A percentile compares a stretch with the other conserved stretches of the same genome.
Evolutionary conservation across 2,113 vertebrate genomes (phyloP).

Genomic region (Terrapene triunguis): DNA sequence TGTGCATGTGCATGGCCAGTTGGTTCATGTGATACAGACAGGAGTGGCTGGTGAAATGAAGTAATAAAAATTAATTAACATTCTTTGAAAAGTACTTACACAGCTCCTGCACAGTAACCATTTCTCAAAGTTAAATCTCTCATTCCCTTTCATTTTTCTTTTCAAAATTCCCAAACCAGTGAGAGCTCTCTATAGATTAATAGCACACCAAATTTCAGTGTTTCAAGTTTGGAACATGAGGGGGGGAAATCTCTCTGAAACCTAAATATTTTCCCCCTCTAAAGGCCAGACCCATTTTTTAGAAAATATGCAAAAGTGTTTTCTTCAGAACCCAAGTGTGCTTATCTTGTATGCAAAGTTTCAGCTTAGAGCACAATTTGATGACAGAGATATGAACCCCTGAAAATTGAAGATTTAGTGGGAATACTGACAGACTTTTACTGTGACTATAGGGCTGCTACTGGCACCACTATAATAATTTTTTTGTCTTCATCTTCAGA

Average conservation of each 20-base stretch:
- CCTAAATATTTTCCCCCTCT: conserved; percentile 61
- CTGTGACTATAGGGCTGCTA: conserved; percentile 32
- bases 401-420: conserved; percentile 5
- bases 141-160: conserved; percentile 68
- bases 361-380: conserved; percentile 43
- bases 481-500: conserved; percentile 70
- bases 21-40: not conserved
- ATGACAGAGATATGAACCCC: conserved; percentile 37
- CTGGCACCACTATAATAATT: conserved; percentile 29
- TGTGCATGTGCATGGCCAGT: not conserved
- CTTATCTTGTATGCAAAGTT: conserved; percentile 36
- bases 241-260: conserved; percentile 50
- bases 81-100: conserved; percentile 33
- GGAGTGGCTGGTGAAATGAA: not conserved
- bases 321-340: conserved; percentile 39
- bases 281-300: conserved; percentile 64
- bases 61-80: not conserved
- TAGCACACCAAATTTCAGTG: conserved; percentile 32
- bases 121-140: conserved; percentile 57
- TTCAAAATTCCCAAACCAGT: conserved; percentile 53
- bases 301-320: conserved; percentile 66
- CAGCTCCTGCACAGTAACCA: conserved; percentile 40
- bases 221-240: conserved; percentile 62
- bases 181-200: conserved; percentile 56
- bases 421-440: conserved; percentile 15